These are phyloP conservation scores for Cairina moschata DNA, from an alignment of 2,113 vertebrate species.

Conservation along the genomic window DNA sequence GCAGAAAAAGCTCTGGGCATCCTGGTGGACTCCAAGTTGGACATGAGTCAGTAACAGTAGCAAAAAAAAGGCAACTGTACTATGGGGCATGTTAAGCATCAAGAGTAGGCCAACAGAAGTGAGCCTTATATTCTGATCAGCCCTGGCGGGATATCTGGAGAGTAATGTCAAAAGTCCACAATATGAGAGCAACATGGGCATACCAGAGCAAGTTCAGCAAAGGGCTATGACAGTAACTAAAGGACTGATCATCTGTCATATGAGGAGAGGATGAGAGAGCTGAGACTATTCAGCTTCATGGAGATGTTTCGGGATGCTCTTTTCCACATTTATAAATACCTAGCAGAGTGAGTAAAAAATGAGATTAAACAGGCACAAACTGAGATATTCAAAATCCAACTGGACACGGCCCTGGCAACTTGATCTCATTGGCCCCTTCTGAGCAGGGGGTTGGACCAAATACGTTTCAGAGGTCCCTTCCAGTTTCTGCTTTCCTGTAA, in stretches of 20 bases:
- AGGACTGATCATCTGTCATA: background rate
- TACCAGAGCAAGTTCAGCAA: background rate
- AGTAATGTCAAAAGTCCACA: background rate
- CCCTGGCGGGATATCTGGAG: background rate
- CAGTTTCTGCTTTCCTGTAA: background rate
- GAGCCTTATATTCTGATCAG: background rate
- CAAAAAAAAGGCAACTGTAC: background rate
- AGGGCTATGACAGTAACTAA: background rate
- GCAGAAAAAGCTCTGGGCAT: background rate
- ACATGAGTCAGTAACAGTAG: background rate
- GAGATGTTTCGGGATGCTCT: background rate
- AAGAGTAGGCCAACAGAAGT: background rate
- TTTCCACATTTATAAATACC: background rate
- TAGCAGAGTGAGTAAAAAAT: background rate
- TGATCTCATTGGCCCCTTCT: background rate
- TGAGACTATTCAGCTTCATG: background rate
- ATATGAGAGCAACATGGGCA: background rate
- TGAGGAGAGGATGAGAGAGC: background rate
- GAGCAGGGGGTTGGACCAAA: background rate
- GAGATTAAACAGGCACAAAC: background rate
- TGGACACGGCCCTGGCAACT: background rate
- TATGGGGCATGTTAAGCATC: background rate
- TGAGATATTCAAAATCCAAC: background rate
- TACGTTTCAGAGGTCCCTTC: background rate
- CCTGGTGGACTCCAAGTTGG: background rate